phyloP scores from a whole-genome alignment of 2,888 invertebrate species.

The Phyto melanocephala region DNA sequence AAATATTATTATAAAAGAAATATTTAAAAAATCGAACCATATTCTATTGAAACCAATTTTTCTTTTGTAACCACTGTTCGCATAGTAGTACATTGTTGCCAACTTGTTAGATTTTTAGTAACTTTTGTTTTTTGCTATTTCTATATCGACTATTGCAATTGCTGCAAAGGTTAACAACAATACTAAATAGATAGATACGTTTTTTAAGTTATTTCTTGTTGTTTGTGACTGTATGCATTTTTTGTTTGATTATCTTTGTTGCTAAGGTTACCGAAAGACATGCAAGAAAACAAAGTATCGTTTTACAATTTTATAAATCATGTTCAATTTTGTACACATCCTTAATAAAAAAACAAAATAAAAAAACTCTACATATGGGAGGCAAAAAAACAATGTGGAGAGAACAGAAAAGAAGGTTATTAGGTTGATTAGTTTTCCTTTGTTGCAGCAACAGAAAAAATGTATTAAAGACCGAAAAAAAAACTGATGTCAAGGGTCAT shows the following conservation, averaged over 20 bases:
- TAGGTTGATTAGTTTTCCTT: slow-evolving; percentile 65
- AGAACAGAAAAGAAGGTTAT: slow-evolving; percentile 58
- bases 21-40: too few relatives aligned
- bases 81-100: too few relatives aligned
- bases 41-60: too few relatives aligned
- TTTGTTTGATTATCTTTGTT: neutral
- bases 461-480: neutral
- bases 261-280: slow-evolving; percentile 26
- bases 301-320: slow-evolving; percentile 60
- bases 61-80: too few relatives aligned
- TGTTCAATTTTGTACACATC: slow-evolving; percentile 55
- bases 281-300: slow-evolving; percentile 50
- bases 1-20: too few relatives aligned
- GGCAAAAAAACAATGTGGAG: neutral
- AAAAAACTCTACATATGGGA: slow-evolving; percentile 6
- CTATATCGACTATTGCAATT: neutral
- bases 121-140: neutral
- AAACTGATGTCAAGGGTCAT: slow-evolving; percentile 61
- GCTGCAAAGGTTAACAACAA: slow-evolving; percentile 44
- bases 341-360: neutral
- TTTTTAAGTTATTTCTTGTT: slow-evolving; percentile 8
- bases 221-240: neutral
- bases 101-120: neutral
- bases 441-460: slow-evolving; percentile 37
- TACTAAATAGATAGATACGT: slow-evolving; percentile 2